Percentiles rank a stretch among this genome's conserved stretches.
phyloP scores from a whole-genome alignment of 2,113 vertebrate genomes.

The Martes martes region DNA sequence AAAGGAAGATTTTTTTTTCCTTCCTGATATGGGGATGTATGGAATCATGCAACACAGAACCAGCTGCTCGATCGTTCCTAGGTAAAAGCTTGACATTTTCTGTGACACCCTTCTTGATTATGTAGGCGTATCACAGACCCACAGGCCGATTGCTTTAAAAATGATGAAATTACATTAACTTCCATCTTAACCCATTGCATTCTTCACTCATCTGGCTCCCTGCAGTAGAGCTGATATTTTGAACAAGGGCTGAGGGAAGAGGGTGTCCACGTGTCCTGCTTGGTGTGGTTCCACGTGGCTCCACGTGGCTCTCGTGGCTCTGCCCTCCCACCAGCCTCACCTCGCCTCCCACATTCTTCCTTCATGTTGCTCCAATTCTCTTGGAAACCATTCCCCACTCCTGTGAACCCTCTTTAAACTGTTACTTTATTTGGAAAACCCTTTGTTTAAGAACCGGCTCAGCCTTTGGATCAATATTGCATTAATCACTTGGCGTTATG shows the following conservation, averaged over 20 bases:
- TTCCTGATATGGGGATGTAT: not conserved
- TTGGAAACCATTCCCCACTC: not conserved
- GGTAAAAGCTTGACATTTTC: constrained; percentile 50
- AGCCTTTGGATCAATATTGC: constrained; percentile 40
- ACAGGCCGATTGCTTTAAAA: constrained; percentile 44
- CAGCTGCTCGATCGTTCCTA: not conserved
- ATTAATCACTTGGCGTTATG: constrained; percentile 53
- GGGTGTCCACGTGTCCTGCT: accelerated
- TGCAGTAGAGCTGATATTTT: not conserved
- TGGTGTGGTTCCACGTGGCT: accelerated
- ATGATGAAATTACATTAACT: not conserved
- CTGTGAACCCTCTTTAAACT: not conserved
- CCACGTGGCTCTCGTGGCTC: accelerated
- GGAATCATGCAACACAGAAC: not conserved
- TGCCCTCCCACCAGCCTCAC: not conserved
- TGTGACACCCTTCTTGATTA: constrained; percentile 42
- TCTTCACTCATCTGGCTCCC: not conserved
- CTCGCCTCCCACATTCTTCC: not conserved
- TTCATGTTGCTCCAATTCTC: not conserved
- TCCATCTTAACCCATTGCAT: not conserved
- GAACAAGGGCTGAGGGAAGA: not conserved
- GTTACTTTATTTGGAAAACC: constrained; percentile 54
- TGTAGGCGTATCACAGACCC: constrained; percentile 49
- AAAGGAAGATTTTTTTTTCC: not conserved
- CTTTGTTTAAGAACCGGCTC: constrained; percentile 54